Conservation (phyloP, 2,113 vertebrate species). For the Ranitomeya imitator region DNA sequence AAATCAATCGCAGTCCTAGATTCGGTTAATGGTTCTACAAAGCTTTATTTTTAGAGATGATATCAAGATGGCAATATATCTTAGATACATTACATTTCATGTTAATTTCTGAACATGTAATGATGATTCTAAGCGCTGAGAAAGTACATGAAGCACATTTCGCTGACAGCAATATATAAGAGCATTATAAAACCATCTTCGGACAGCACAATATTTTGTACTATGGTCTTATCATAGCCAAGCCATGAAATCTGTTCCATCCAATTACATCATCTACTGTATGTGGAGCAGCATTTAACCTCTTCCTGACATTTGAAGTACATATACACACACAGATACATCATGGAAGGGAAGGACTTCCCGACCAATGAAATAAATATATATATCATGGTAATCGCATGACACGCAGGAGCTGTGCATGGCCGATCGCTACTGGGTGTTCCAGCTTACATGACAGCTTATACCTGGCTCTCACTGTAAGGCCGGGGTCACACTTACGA, state of each 20-base stretch:
- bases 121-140: background rate
- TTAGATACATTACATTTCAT: background rate
- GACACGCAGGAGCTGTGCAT: no score
- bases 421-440: no score
- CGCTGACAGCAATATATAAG: background rate
- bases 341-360: no score
- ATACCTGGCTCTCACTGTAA: no score
- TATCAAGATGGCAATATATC: slow-evolving; percentile 29
- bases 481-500: no score
- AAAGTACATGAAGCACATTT: slow-evolving; percentile 12
- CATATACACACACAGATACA: no score
- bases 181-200: background rate
- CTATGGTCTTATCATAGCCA: background rate
- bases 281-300: background rate
- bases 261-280: background rate
- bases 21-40: slow-evolving; percentile 46
- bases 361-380: no score
- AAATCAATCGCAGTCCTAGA: slow-evolving; percentile 49
- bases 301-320: no score
- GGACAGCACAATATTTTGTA: background rate
- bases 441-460: no score
- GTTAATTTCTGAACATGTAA: no score
- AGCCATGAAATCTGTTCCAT: background rate
- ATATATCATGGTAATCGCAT: no score
- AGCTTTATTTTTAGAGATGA: slow-evolving; percentile 52